A percentile compares a stretch with the other conserved stretches of the same genome.
Conservation (phyloP, 2,113 vertebrate species). For the Zosterops lateralis region DNA sequence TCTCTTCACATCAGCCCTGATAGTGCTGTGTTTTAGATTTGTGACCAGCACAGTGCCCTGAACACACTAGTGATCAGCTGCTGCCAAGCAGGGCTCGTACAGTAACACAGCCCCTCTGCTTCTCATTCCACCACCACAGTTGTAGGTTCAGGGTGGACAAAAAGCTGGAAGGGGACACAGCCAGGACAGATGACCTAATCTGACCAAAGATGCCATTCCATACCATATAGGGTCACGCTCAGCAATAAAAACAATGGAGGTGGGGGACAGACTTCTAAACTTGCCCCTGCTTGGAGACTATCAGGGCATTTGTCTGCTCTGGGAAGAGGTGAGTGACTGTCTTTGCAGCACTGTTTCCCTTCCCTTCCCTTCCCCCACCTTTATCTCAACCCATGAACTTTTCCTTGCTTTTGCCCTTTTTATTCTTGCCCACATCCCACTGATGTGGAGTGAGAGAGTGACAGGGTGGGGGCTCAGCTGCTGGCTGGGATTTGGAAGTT, state of each 20-base stretch:
- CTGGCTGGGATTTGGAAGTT: not conserved
- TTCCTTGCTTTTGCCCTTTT: not conserved
- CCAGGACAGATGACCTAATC: not conserved
- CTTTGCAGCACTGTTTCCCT: not conserved
- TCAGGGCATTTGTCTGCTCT: not conserved
- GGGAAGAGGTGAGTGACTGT: not conserved
- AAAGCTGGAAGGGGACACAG: not conserved
- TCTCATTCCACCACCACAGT: not conserved
- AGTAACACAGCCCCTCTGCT: not conserved
- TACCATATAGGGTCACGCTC: accelerated
- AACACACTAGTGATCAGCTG: not conserved
- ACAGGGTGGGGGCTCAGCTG: not conserved
- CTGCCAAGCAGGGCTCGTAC: not conserved
- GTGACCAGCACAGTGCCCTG: not conserved
- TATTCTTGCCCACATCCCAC: not conserved
- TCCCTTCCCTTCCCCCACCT: not conserved
- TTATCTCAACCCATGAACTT: not conserved
- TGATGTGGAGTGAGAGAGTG: not conserved
- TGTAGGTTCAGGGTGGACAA: not conserved
- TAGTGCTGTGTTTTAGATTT: not conserved
- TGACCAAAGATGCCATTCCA: not conserved
- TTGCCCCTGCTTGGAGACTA: not conserved
- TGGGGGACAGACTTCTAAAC: not conserved
- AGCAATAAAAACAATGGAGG: not conserved
- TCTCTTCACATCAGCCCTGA: not conserved